Percentiles rank a stretch among this genome's conserved stretches.
Evolutionary conservation across 2,797 vertebrate genomes (phyloP).

Genomic region (Falco columbarius): DNA sequence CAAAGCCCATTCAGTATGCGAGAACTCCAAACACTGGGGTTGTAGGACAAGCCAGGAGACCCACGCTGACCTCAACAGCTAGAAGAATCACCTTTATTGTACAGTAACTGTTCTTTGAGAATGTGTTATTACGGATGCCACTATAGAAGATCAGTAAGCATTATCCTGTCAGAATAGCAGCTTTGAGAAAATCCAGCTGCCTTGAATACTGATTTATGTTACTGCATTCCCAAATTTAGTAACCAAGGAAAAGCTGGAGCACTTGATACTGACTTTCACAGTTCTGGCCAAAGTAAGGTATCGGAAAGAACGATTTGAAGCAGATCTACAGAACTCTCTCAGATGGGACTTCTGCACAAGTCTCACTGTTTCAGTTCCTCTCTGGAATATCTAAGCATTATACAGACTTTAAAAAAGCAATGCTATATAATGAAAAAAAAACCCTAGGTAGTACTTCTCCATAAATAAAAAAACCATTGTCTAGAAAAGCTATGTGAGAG

Average conservation of each 20-base stretch:
- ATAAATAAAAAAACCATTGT: not conserved
- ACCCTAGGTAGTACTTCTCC: not conserved
- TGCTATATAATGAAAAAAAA: not conserved
- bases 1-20: not conserved
- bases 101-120: constrained; percentile 26
- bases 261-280: not conserved
- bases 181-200: constrained; percentile 40
- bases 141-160: constrained; percentile 59
- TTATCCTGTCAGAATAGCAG: constrained; percentile 61
- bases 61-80: constrained; percentile 32
- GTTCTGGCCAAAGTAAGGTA: not conserved
- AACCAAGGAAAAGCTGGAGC: not conserved
- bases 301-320: not conserved
- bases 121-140: not conserved
- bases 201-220: constrained; percentile 42
- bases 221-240: constrained; percentile 28
- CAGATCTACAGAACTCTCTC: not conserved
- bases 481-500: not conserved
- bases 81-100: constrained; percentile 47
- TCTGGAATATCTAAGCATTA: not conserved
- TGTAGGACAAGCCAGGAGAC: constrained; percentile 24
- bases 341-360: not conserved
- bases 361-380: not conserved
- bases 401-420: not conserved
- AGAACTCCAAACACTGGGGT: not conserved